Evolutionary conservation across 2,888 invertebrate genomes (phyloP), one percentile per base, ranked within the genome.

Genomic region (Chrysolina oricalcia): DNA sequence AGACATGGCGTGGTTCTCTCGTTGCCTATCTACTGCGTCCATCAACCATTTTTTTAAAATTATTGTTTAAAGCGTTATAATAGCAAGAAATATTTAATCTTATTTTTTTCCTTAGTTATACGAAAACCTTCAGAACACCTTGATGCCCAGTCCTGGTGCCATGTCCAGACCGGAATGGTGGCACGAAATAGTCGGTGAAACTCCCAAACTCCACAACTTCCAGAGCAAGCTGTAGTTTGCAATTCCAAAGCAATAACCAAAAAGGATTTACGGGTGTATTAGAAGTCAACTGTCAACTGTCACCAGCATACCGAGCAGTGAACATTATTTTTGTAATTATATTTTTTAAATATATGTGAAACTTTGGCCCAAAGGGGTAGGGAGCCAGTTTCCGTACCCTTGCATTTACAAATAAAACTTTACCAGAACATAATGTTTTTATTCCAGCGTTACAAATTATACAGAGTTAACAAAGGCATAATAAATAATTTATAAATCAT

Each of bases 121-220:
- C 87, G 93, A 95, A 87, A 93, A 94, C 86, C 90, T 96, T 17
- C 93, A 95, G 86, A 91, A 91, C 76, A 91, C 92, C 77, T 91
- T 95, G 87, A 93, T 93, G 89, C 92, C 92, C 79, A 92, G 92
- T 80, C 91, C 92, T 0, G 93, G 93, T 6, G 93, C 92, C 1
- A 92, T 94, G 87, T 92, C 94, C 80, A 90, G 95, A 70, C 93
- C 95, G 2, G 81, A 90, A 1, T 95, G 95, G 95, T 95, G 95
- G 95, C 89, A 89, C 71, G 92, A 93, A 83, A 89, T 92, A 59
- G 85, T 91, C 15, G 82, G 87, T 27, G 85, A 87, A 70, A 83
- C 85, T 46, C 85, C 86, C 8, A 84, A 87, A 80, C 83, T 85
- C 65, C 82, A 81, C 40, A 80, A 80, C 64, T 56, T 80, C 19